Percentiles rank a stretch among this genome's conserved stretches.
Evolutionary conservation across 53 echinoderm and acorn worm genomes (phyloP).

Genomic region (Temnopleurus reevesii): DNA sequence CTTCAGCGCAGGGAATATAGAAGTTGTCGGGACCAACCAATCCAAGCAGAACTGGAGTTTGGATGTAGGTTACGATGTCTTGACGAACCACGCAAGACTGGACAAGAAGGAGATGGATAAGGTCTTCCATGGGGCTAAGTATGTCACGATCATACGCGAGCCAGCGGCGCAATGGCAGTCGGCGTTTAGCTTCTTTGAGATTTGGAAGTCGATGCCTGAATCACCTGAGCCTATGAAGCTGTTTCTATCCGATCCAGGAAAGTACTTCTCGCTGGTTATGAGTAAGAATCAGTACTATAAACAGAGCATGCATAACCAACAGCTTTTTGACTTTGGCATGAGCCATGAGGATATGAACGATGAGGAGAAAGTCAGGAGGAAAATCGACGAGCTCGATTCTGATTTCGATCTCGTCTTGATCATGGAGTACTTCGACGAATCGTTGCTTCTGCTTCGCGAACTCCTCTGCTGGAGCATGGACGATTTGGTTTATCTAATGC

Average conservation of each 20-base stretch:
- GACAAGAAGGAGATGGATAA: constrained; percentile 9
- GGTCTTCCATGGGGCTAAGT: constrained; percentile 2
- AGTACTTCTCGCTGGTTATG: constrained; percentile 11
- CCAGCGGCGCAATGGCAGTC: constrained; percentile 76
- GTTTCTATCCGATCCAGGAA: constrained; percentile 24
- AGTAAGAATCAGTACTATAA: constrained; percentile 30
- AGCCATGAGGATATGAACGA: constrained; percentile 30
- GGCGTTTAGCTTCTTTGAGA: constrained; percentile 67
- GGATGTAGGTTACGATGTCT: background rate
- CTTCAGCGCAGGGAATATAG: background rate
- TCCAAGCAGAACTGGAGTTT: background rate
- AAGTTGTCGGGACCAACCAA: background rate
- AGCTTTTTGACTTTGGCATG: constrained; percentile 62
- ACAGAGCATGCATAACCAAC: constrained; percentile 52
- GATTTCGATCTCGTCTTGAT: constrained; percentile 67
- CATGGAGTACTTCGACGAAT: constrained; percentile 74
- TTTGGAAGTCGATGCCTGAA: background rate
- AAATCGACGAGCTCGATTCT: constrained; percentile 52
- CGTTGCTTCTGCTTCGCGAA: constrained; percentile 54
- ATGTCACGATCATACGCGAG: constrained; percentile 74
- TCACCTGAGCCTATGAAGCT: constrained; percentile 30
- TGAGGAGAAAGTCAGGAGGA: constrained; percentile 20
- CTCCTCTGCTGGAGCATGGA: constrained; percentile 64
- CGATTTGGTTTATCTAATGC: constrained; percentile 58
- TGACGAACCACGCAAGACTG: background rate